phyloP scores from a whole-genome alignment of 1,140 invertebrate species.

The Drosophila guanche region DNA sequence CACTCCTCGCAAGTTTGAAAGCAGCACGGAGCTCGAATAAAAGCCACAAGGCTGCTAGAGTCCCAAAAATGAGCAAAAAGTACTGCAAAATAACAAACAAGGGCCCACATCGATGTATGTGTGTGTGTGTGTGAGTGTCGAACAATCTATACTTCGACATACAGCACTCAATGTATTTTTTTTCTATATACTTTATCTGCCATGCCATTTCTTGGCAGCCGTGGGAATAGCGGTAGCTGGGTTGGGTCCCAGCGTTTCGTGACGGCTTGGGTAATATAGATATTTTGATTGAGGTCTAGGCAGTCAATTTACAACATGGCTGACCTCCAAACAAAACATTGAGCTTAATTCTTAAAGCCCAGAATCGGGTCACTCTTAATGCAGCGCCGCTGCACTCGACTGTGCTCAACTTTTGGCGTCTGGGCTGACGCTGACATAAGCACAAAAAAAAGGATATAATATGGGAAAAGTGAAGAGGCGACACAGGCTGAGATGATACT shows the following conservation, averaged over 20 bases:
- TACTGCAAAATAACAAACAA: slow-evolving; percentile 50
- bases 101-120: not conserved
- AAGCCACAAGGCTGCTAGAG: slow-evolving; percentile 67
- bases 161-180: slow-evolving; percentile 43
- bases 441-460: slow-evolving; percentile 26
- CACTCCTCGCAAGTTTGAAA: slow-evolving; percentile 39
- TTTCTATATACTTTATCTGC: slow-evolving; percentile 28
- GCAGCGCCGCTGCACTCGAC: slow-evolving; percentile 22
- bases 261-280: slow-evolving; percentile 21
- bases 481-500: no score
- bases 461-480: not conserved
- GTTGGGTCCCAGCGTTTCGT: not conserved
- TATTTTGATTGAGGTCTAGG: slow-evolving; percentile 52
- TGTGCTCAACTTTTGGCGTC: slow-evolving; percentile 7
- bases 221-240: not conserved
- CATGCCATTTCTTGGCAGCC: slow-evolving; percentile 32
- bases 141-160: slow-evolving; percentile 41
- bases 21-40: slow-evolving; percentile 35
- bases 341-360: slow-evolving; percentile 45
- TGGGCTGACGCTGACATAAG: slow-evolving; percentile 29
- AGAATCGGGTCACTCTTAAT: slow-evolving; percentile 36
- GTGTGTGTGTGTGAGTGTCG: slow-evolving; percentile 13
- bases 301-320: slow-evolving; percentile 40
- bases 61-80: slow-evolving; percentile 22
- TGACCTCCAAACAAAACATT: slow-evolving; percentile 46